Percentiles rank a stretch among this genome's conserved stretches.
Conservation (phyloP, 2,888 invertebrate species). For the Sialis lutaria region DNA sequence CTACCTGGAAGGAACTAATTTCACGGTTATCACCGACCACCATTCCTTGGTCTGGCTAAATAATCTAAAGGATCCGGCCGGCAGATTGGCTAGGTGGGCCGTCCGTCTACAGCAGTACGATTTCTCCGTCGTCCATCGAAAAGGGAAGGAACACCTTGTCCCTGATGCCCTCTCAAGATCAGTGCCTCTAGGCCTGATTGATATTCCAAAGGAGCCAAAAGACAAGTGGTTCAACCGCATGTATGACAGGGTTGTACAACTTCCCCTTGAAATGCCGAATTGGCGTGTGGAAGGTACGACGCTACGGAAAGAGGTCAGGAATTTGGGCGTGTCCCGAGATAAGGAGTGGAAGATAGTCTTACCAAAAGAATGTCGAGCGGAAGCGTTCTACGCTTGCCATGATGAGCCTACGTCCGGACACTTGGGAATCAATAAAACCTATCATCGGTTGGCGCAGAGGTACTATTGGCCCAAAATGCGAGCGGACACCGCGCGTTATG, state of each 20-base stretch:
- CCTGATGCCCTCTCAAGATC: slow-evolving; percentile 9
- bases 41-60: slow-evolving; percentile 11
- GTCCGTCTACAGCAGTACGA: slow-evolving; percentile 9
- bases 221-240: slow-evolving; percentile 1
- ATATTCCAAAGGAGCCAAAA: neutral
- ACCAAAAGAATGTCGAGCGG: neutral
- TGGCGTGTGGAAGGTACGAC: slow-evolving; percentile 6
- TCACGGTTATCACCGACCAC: slow-evolving; percentile 6
- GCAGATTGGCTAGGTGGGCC: slow-evolving; percentile 10
- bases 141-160: slow-evolving; percentile 7
- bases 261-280: neutral
- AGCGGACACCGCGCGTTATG: slow-evolving; percentile 8
- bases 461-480: slow-evolving; percentile 14
- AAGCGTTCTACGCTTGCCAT: slow-evolving; percentile 6
- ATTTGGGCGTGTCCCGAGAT: neutral
- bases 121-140: slow-evolving; percentile 8
- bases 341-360: slow-evolving; percentile 10
- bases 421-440: slow-evolving; percentile 10
- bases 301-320: neutral
- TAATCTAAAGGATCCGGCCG: slow-evolving; percentile 10
- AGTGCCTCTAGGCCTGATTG: neutral
- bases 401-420: slow-evolving; percentile 10
- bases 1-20: slow-evolving; percentile 6
- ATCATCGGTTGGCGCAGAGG: slow-evolving; percentile 2
- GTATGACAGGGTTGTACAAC: neutral